Evolutionary conservation across 2,113 vertebrate genomes (phyloP).

Genomic region (Athene cunicularia): DNA sequence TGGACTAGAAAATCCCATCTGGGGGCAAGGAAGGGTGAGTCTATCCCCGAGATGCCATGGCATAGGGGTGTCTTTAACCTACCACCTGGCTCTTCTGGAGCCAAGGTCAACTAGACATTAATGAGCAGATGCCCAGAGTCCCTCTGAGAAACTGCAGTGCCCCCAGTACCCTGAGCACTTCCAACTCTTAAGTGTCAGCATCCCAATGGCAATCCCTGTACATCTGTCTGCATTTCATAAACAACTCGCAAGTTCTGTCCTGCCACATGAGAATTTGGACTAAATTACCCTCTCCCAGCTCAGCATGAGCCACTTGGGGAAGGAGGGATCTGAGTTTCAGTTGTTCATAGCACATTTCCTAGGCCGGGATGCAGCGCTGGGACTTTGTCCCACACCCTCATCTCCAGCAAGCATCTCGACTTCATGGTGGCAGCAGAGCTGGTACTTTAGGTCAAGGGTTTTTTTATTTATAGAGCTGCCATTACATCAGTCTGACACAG

Average conservation of each 20-base stretch:
- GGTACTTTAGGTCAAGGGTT: neutral
- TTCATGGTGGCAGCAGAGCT: neutral
- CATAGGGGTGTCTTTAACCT: neutral
- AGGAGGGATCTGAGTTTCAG: neutral
- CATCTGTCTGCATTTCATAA: neutral
- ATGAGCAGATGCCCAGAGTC: neutral
- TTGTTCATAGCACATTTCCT: neutral
- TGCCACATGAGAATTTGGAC: neutral
- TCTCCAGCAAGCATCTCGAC: neutral
- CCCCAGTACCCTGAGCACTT: neutral
- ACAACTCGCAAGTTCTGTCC: neutral
- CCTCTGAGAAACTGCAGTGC: neutral
- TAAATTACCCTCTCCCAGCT: neutral
- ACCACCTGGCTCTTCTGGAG: neutral
- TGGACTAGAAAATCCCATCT: neutral
- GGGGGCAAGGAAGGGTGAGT: neutral
- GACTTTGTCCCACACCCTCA: neutral
- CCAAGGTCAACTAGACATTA: neutral
- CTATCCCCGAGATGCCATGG: neutral
- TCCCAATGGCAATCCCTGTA: neutral
- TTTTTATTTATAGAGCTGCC: slow-evolving; percentile 22
- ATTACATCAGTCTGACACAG: slow-evolving; percentile 8
- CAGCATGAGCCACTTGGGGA: neutral
- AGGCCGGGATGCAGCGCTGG: neutral
- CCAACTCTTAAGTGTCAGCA: slow-evolving; percentile 33